phyloP scores from a whole-genome alignment of 2,888 invertebrate genomes.

The Apoda limacodes region DNA sequence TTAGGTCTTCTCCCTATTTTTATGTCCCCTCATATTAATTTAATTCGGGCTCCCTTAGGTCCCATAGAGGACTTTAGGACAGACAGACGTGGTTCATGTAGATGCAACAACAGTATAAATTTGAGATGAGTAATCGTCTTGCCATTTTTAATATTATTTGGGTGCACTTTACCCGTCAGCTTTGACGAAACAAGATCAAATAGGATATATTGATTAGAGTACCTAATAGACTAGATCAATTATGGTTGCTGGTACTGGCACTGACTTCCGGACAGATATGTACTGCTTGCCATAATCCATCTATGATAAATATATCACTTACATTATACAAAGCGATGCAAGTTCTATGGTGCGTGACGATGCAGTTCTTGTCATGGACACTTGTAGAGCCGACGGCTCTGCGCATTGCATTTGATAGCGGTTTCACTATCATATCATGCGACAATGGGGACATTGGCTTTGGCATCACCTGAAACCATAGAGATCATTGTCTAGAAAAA shows the following conservation, averaged over 20 bases:
- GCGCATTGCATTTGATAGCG: slow-evolving; percentile 28
- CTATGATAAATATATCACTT: slow-evolving; percentile 20
- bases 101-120: background rate
- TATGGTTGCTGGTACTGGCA: background rate
- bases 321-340: slow-evolving; percentile 42
- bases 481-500: background rate
- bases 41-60: too few species aligned
- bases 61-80: too few species aligned
- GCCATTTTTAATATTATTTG: too few species aligned
- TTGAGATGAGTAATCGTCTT: background rate
- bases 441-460: slow-evolving; percentile 70
- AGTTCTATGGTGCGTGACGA: slow-evolving; percentile 39
- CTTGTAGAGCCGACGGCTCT: slow-evolving; percentile 20
- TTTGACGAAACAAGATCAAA: too few species aligned
- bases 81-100: too few species aligned
- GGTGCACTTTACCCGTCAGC: too few species aligned
- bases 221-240: background rate
- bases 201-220: background rate
- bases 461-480: slow-evolving; percentile 67
- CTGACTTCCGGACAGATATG: slow-evolving; percentile 2
- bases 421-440: slow-evolving; percentile 38
- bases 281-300: background rate
- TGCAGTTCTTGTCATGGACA: slow-evolving; percentile 27
- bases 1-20: too few species aligned
- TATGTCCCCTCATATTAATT: too few species aligned